Conservation (phyloP, 2,888 invertebrate genomes). For the Adela reaumurella region DNA sequence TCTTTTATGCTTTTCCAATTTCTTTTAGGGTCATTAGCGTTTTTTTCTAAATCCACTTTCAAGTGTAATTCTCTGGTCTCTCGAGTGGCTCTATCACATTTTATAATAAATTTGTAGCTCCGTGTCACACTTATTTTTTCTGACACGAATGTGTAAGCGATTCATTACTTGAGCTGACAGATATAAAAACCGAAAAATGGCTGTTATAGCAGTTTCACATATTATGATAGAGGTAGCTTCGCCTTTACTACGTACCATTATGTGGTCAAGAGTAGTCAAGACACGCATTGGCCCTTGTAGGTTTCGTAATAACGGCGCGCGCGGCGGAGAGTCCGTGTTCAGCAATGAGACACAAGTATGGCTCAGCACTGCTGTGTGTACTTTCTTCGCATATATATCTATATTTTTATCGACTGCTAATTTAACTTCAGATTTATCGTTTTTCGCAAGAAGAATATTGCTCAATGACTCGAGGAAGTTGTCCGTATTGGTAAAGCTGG, state of each 20-base stretch:
- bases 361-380: not conserved
- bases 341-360: not conserved
- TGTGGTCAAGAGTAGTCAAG: not conserved
- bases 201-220: not conserved
- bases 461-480: not conserved
- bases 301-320: not conserved
- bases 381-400: not conserved
- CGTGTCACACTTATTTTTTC: not conserved
- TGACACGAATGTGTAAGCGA: not conserved
- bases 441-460: not conserved
- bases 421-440: not conserved
- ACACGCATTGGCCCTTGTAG: not conserved
- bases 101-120: constrained; percentile 2
- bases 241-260: not conserved
- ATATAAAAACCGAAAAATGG: not conserved
- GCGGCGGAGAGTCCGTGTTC: not conserved
- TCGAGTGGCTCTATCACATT: not conserved
- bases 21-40: not conserved
- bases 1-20: not conserved
- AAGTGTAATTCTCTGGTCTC: not conserved
- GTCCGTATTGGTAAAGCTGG: not conserved
- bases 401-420: not conserved
- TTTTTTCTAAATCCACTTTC: not conserved
- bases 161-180: not conserved
- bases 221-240: not conserved